Conservation (phyloP, 2,888 invertebrate genomes). For the Andrena fulva region DNA sequence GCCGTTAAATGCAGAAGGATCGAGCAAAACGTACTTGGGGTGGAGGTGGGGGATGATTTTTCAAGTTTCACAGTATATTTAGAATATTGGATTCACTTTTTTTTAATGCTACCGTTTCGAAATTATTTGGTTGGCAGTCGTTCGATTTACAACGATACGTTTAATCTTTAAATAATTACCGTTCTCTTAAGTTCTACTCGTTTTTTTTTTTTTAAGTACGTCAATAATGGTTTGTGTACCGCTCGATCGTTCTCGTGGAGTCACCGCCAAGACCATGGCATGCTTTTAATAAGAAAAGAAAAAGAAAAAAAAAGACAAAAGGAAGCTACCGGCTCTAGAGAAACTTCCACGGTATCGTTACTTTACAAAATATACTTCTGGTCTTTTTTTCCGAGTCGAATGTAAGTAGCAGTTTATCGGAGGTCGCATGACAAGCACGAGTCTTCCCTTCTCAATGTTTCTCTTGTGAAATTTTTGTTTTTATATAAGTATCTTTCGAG, state of each 20-base stretch:
- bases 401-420: constrained; percentile 47
- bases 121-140: constrained; percentile 18
- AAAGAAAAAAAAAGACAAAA: constrained; percentile 4
- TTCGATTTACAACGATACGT: constrained; percentile 27
- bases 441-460: constrained; percentile 61
- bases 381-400: constrained; percentile 26
- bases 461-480: constrained; percentile 53
- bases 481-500: constrained; percentile 45
- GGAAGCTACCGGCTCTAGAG: constrained; percentile 6
- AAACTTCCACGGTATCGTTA: constrained; percentile 44
- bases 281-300: constrained; percentile 11
- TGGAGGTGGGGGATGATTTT: not conserved
- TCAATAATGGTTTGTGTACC: constrained; percentile 26
- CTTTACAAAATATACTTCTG: constrained; percentile 47
- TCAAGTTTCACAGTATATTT: constrained; percentile 3
- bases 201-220: constrained; percentile 35
- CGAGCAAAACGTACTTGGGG: constrained; percentile 44
- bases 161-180: constrained; percentile 7
- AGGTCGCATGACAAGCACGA: constrained; percentile 59
- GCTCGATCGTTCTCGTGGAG: constrained; percentile 46
- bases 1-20: constrained; percentile 42
- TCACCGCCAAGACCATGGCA: constrained; percentile 6
- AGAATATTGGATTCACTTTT: not conserved
- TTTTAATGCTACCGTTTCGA: constrained; percentile 5
- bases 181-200: constrained; percentile 39